Evolutionary conservation across 2,888 invertebrate species (phyloP).

Genomic region (Ephialtes manifestator): DNA sequence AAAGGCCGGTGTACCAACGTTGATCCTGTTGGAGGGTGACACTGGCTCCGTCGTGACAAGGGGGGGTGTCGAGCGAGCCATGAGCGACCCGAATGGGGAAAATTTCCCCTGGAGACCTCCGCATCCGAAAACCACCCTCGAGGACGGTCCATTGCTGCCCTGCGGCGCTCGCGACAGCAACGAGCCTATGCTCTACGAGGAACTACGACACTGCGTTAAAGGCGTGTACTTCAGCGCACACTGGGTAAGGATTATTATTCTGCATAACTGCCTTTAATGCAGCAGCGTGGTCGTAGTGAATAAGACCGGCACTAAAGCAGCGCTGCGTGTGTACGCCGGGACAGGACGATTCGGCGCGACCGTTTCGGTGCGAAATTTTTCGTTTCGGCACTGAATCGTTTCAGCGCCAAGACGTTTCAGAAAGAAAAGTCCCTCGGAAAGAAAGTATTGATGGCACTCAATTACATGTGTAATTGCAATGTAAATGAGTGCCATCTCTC

Average conservation of each 20-base stretch:
- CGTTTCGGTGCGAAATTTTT: too few relatives aligned
- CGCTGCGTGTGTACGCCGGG: too few relatives aligned
- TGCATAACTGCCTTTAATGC: not conserved
- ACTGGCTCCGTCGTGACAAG: slow-evolving; percentile 90
- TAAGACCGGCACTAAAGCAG: too few relatives aligned
- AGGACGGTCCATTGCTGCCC: slow-evolving; percentile 83
- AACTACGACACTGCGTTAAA: slow-evolving; percentile 89
- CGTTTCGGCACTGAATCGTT: too few relatives aligned
- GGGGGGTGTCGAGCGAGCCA: slow-evolving; percentile 89
- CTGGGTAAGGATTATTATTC: slow-evolving; percentile 89
- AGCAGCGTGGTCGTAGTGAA: not conserved
- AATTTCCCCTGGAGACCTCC: slow-evolving; percentile 94
- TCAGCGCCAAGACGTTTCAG: too few relatives aligned
- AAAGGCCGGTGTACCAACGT: slow-evolving; percentile 91
- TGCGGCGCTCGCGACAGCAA: slow-evolving; percentile 83
- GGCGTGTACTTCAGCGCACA: slow-evolving; percentile 96
- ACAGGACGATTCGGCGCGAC: too few relatives aligned
- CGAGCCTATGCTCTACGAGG: slow-evolving; percentile 87
- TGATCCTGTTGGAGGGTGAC: slow-evolving; percentile 90
- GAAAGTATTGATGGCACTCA: too few relatives aligned
- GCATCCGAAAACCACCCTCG: slow-evolving; percentile 85
- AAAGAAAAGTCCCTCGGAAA: too few relatives aligned
- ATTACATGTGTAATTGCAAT: too few relatives aligned
- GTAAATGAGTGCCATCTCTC: too few relatives aligned
- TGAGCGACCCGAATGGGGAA: slow-evolving; percentile 89